Evolutionary conservation across 1,140 invertebrate genomes (phyloP).

Genomic region (Tetranychus cinnabarinus): DNA sequence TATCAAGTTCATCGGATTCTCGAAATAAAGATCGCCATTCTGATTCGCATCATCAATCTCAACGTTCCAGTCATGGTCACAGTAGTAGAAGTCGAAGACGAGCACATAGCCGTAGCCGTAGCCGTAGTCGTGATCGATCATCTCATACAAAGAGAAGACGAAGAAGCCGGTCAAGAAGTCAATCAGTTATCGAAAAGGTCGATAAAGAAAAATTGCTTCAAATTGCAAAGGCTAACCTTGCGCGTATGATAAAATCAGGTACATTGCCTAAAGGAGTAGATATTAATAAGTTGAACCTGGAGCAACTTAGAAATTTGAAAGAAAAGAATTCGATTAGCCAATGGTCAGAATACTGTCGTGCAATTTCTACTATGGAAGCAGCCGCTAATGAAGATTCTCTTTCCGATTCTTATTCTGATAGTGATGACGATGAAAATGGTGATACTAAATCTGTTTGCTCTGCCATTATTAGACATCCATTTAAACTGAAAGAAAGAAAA

Average conservation of each 20-base stretch:
- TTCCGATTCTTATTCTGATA: too few species aligned
- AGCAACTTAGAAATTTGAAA: conserved; percentile 25
- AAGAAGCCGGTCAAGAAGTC: neutral
- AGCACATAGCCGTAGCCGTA: too few species aligned
- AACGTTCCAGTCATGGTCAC: too few species aligned
- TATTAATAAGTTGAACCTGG: conserved; percentile 32
- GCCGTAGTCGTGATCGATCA: too few species aligned
- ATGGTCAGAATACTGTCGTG: conserved; percentile 1
- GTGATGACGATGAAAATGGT: neutral
- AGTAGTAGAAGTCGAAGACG: too few species aligned
- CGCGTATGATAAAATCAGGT: conserved; percentile 40
- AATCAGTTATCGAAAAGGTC: conserved; percentile 30
- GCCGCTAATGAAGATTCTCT: too few species aligned
- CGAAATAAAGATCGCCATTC: too few species aligned
- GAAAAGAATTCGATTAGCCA: neutral
- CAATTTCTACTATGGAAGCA: neutral
- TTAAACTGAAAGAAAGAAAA: too few species aligned
- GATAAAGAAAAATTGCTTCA: conserved; percentile 76
- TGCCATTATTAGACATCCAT: too few species aligned
- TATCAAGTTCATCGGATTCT: too few species aligned
- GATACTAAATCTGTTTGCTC: neutral
- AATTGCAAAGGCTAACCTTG: conserved; percentile 64
- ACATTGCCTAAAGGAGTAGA: conserved; percentile 32
- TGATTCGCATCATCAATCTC: too few species aligned
- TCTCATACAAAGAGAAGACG: too few species aligned